Evolutionary conservation across 2,888 invertebrate species (phyloP), one percentile per base, ranked within the genome.

Genomic region (Seladonia tumulorum): DNA sequence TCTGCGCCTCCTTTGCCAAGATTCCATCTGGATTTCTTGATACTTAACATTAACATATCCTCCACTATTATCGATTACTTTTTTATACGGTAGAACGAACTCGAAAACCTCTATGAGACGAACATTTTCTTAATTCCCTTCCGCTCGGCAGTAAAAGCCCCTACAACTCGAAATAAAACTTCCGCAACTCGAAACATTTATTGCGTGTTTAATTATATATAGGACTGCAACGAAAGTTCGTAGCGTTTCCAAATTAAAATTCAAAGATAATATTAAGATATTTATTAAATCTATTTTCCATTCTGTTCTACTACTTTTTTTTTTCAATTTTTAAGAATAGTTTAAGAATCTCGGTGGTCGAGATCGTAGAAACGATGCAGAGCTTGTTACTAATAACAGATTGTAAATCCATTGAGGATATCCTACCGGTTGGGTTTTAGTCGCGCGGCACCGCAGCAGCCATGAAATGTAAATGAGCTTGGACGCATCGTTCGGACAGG

Each of bases 401-500:
- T 80, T 79, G 85, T 77, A 83, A 80, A 80, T 74, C 80, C 83
- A 79, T 77, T 63, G 42, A 73, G 76, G 73, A 77, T 77, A 53
- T 76, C 76, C 79, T 68, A 79, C 63, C 76, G 71, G 76, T 76
- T 63, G 45, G 45, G 63, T 63, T 49, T 53, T 53, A 29, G 39
- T 22, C 68, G 25, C 25, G 16, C 47, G 39, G 72, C 66, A 14
- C 25, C 60, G 25, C 57, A 25, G n/a, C 66, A 22, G 47, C 47
- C 74, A 39, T 77, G 63, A 74, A 45, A 76, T 85, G 83, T 73
- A 83, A 85, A 74, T 60, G 74, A 79, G n/a, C 68, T 35, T 25
- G 70, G 74, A 81, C 81, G 81, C 63, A 74, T 75, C 84, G 70
- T 83, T 76, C 57, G 29, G 75, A 78, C 66, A 60, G 57, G 35